These are phyloP conservation scores for Drosophila busckii DNA, from an alignment of 1,140 invertebrate species.

Conservation along the genomic window DNA sequence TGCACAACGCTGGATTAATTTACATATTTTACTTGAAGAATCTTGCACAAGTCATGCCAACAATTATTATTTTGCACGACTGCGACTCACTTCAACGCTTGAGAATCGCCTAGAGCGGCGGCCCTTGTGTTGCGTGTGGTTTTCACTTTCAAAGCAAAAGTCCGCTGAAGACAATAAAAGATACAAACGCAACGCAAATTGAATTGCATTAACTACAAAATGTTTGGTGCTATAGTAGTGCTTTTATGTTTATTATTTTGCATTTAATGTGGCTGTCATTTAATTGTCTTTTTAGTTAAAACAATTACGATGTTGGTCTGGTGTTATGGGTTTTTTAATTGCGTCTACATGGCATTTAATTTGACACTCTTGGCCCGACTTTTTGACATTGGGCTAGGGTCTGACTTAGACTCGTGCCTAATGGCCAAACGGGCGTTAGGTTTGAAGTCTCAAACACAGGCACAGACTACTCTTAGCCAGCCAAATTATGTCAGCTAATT, in stretches of 20 bases:
- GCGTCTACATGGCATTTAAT: slow-evolving; percentile 75
- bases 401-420: slow-evolving; percentile 54
- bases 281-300: slow-evolving; percentile 53
- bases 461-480: slow-evolving; percentile 57
- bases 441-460: slow-evolving; percentile 45
- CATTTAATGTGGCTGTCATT: slow-evolving; percentile 71
- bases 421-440: slow-evolving; percentile 32
- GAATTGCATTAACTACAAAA: slow-evolving; percentile 68
- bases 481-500: slow-evolving; percentile 73
- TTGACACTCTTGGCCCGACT: slow-evolving; percentile 72
- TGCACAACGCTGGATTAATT: too few relatives aligned
- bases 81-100: too few relatives aligned
- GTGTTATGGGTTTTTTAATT: slow-evolving; percentile 44
- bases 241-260: slow-evolving; percentile 77
- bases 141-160: too few relatives aligned
- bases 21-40: too few relatives aligned
- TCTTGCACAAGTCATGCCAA: too few relatives aligned
- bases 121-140: too few relatives aligned
- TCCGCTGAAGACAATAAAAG: not conserved
- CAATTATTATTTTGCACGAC: too few relatives aligned
- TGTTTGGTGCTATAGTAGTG: slow-evolving; percentile 63
- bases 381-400: slow-evolving; percentile 58
- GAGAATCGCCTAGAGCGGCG: too few relatives aligned
- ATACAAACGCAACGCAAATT: slow-evolving; percentile 40
- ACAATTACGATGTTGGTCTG: slow-evolving; percentile 11